A percentile compares a stretch with the other conserved stretches of the same genome.
Evolutionary conservation across 2,113 vertebrate species (phyloP).

Genomic region (Microtus montanus): DNA sequence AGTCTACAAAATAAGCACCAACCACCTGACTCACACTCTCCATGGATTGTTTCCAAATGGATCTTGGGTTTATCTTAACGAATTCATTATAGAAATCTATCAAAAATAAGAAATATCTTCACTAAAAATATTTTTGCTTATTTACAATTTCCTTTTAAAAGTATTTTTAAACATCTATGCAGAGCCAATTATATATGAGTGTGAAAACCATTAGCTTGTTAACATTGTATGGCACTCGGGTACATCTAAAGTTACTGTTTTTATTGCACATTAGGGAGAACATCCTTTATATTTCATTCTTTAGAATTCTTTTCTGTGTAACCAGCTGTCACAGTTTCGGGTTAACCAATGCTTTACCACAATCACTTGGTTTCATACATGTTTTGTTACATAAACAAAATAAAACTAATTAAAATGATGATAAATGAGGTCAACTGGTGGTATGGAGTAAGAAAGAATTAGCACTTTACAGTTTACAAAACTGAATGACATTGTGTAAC

Average conservation of each 20-base stretch:
- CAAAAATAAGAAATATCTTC: slow-evolving; percentile 73
- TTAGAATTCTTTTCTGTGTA: neutral
- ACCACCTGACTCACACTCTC: slow-evolving; percentile 83
- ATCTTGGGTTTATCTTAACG: slow-evolving; percentile 82
- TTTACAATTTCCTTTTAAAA: slow-evolving; percentile 30
- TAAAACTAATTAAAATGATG: slow-evolving; percentile 28
- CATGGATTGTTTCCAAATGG: slow-evolving; percentile 84
- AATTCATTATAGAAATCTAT: slow-evolving; percentile 77
- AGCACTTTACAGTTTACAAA: neutral
- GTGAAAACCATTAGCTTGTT: neutral
- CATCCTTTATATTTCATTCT: neutral
- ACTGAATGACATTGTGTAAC: slow-evolving; percentile 45
- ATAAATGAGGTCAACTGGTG: slow-evolving; percentile 36
- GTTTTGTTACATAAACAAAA: slow-evolving; percentile 38
- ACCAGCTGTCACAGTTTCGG: slow-evolving; percentile 2
- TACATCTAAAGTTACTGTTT: slow-evolving; percentile 7
- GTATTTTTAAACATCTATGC: neutral
- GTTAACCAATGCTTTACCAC: neutral
- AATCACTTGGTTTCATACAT: neutral
- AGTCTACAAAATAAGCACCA: slow-evolving; percentile 82
- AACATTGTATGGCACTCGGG: neutral
- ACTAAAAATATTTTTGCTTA: slow-evolving; percentile 65
- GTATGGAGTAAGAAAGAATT: neutral
- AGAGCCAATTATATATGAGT: slow-evolving; percentile 24
- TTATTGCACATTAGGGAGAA: neutral